Conservation (phyloP, 1,140 invertebrate genomes). For the Dinothrombium tinctorium region DNA sequence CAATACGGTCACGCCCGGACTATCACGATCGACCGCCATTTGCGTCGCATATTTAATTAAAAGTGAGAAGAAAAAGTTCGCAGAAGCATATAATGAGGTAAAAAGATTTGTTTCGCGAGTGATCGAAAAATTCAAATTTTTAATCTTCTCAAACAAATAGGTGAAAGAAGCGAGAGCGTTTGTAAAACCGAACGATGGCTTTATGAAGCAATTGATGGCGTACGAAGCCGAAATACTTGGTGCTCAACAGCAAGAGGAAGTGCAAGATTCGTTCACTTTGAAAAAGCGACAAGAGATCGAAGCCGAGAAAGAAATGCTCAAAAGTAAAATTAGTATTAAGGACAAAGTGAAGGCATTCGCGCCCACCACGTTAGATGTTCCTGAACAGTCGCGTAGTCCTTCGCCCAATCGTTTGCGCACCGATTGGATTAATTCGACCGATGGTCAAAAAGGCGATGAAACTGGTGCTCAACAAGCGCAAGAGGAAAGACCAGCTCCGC, state of each 20-base stretch:
- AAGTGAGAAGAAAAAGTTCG: conserved; percentile 31
- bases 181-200: conserved; percentile 53
- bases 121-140: neutral
- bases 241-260: conserved; percentile 1
- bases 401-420: neutral
- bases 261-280: conserved; percentile 11
- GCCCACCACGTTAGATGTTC: neutral
- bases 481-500: neutral
- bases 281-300: conserved; percentile 31
- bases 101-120: neutral
- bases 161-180: conserved; percentile 38
- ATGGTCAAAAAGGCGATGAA: neutral
- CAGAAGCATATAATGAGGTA: conserved; percentile 35
- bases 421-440: neutral
- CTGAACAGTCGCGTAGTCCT: neutral
- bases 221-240: conserved; percentile 17
- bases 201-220: conserved; percentile 36
- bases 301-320: conserved; percentile 15
- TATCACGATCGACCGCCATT: conserved; percentile 58
- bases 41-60: conserved; percentile 61
- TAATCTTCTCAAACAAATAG: conserved; percentile 14
- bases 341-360: neutral
- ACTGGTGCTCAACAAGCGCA: neutral
- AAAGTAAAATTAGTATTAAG: neutral
- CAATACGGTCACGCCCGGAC: conserved; percentile 40